Base-by-base conservation (phyloP, 2,797 vertebrate genomes). In the Bradypodion pumilum region DNA sequence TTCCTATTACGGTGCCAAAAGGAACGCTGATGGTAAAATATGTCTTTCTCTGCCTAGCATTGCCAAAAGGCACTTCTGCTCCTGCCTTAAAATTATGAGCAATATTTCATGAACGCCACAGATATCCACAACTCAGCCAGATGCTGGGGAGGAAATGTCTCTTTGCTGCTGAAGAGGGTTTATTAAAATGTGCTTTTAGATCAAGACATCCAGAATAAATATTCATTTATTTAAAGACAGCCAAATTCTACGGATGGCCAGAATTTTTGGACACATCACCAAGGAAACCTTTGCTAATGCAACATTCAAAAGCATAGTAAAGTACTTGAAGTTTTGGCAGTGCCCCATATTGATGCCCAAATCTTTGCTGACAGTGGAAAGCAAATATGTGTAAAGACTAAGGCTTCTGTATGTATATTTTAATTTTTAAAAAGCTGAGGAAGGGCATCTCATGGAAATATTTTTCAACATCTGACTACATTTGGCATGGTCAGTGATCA, bases 11-110 rank as follows among this genome's bases (percentile, higher is more conserved):
- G n/a, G 82, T 85, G 95, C 95, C 95, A 95, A 94, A 85, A 92
- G 92, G 95, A 93, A 91, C 87, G 87, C 3, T 86, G 93, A 81
- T 90, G 92, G 92, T 87, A 89, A 81, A 85, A 89, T 91, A 91
- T 80, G 90, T 73, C 89, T 87, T 44, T 35, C 87, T 59, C 12
- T 82, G 35, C 52, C 0, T 0, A 27, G 78, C 62, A 78, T 59
- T 82, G 91, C 89, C 94, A 89, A 93, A 86, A 68, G 66, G 86
- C 89, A 2, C 79, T 88, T 91, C 90, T 95, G 93, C 93, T 92
- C 92, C 90, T n/a, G 25, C 92, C 92, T 95, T 70, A 5, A 82
- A 90, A 85, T 7, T 49, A 83, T 77, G 85, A 82, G 83, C 40
- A 9, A 15, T 16, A 66, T 77, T 62, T 87, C 73, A 44, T 0